Evolutionary conservation across 2,113 vertebrate genomes (phyloP), one percentile per base, ranked within the genome.

Genomic region (Crypturellus undulatus): DNA sequence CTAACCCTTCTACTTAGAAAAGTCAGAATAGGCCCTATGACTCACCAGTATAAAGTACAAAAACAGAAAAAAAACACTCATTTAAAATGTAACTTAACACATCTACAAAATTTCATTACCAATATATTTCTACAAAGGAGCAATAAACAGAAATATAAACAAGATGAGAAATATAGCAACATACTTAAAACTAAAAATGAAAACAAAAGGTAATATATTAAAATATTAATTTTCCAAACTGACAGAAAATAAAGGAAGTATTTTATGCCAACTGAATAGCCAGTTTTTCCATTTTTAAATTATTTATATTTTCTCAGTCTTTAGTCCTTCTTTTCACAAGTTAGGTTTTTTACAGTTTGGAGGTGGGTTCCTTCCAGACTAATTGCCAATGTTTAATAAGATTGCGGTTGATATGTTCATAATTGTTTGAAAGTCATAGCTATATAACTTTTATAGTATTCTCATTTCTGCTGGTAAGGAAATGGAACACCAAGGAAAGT

Each of bases 251-350:
- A 51, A 82, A 89, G 67, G 49, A 91, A 83, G 85, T 90, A 56
- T 90, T 94, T 94, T 80, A 75, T 75, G 72, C 47, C 90, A 90
- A 34, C 6, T 78, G 79, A 90, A 68, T 17, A 77, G 51, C 25
- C 64, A 60, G 25, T 51, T 92, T 97, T 28, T 90, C 93, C 79
- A 21, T 19, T n/a, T 88, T 81, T 26, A 70, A 72, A 75, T 81
- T 86, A 93, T 94, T 92, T 91, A 86, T 94, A 86, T 62, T 78
- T 95, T 87, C 25, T 78, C 19, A 47, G 52, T 42, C 42, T 90
- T 4, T 32, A 71, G 42, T 42, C 32, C 40, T 60, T 71, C 21
- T 58, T 51, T 80, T 88, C 18, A 67, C 58, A 75, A 83, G 43
- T 21, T 52, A 36, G 17, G 22, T 25, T 78, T 87, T 72, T 90